These are phyloP conservation scores for Melanotaenia trifasciata DNA, from an alignment of 2,797 vertebrate genomes.

Conservation along the genomic window DNA sequence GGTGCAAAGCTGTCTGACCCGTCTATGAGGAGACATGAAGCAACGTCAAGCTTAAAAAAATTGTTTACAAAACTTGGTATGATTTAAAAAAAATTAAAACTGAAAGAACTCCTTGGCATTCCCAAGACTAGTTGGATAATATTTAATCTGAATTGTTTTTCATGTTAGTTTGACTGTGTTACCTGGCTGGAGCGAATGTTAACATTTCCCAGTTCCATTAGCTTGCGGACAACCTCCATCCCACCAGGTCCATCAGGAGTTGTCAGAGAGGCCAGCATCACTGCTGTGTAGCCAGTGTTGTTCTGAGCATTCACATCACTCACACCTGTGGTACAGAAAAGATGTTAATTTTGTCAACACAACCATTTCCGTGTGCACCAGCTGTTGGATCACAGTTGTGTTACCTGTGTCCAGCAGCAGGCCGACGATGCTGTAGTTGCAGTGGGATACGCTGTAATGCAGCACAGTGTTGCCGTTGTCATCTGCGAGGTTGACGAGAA, in stretches of 20 bases:
- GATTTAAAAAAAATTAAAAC: background rate
- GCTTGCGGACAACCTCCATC: conserved; percentile 90
- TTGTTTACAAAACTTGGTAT: background rate
- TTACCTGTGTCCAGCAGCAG: conserved; percentile 91
- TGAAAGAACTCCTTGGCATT: background rate
- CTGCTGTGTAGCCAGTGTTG: conserved; percentile 91
- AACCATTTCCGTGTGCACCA: background rate
- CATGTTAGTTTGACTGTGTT: background rate
- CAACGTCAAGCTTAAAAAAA: background rate
- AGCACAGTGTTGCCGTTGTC: conserved; percentile 94
- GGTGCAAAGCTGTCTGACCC: conserved; percentile 93
- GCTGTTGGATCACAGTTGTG: fast-evolving
- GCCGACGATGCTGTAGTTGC: conserved; percentile 90
- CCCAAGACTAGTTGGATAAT: no score
- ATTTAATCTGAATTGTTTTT: no score
- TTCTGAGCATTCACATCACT: conserved; percentile 91
- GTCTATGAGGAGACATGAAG: conserved; percentile 67
- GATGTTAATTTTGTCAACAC: background rate
- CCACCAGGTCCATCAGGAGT: conserved; percentile 85
- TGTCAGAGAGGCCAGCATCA: conserved; percentile 93
- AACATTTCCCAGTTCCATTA: conserved; percentile 90
- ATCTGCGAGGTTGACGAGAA: conserved; percentile 92
- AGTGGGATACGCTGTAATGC: conserved; percentile 95
- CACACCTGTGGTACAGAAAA: conserved; percentile 68
- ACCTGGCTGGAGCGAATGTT: conserved; percentile 89